Evolutionary conservation across 2,888 invertebrate species (phyloP).

Genomic region (Tuberolachnus salignus): DNA sequence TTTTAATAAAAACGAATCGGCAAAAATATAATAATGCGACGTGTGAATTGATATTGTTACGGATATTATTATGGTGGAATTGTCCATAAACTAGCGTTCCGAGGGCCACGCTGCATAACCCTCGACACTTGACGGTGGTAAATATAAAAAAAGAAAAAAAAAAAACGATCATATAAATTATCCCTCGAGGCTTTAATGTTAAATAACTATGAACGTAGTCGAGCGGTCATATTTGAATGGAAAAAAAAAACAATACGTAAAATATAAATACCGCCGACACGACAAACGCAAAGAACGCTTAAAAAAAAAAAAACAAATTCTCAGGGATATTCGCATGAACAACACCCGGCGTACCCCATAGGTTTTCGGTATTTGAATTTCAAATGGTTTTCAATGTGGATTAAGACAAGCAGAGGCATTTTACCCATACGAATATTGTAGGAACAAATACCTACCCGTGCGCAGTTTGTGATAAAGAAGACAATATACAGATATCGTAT

Average conservation of each 20-base stretch:
- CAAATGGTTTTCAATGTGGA: no score
- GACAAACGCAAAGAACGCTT: no score
- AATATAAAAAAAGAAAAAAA: neutral
- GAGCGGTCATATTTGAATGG: neutral
- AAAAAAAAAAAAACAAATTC: no score
- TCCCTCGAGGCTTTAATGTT: neutral
- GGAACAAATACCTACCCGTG: no score
- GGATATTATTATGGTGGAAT: neutral
- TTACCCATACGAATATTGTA: no score
- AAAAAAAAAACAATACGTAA: conserved; percentile 14
- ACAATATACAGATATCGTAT: no score
- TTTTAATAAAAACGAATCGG: neutral
- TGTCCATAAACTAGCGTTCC: neutral
- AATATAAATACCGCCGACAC: no score
- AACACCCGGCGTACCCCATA: no score
- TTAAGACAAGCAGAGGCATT: no score
- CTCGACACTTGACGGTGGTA: neutral
- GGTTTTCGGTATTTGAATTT: no score
- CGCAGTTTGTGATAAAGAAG: no score
- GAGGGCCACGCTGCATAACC: neutral
- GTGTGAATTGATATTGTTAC: conserved; percentile 17
- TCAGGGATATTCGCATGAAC: no score
- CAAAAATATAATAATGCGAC: conserved; percentile 3
- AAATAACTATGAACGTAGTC: neutral
- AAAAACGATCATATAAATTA: neutral